Percentiles rank a stretch among this genome's conserved stretches.
Evolutionary conservation across 1,140 invertebrate species (phyloP).

Genomic region (Zaprionus lachaisei): DNA sequence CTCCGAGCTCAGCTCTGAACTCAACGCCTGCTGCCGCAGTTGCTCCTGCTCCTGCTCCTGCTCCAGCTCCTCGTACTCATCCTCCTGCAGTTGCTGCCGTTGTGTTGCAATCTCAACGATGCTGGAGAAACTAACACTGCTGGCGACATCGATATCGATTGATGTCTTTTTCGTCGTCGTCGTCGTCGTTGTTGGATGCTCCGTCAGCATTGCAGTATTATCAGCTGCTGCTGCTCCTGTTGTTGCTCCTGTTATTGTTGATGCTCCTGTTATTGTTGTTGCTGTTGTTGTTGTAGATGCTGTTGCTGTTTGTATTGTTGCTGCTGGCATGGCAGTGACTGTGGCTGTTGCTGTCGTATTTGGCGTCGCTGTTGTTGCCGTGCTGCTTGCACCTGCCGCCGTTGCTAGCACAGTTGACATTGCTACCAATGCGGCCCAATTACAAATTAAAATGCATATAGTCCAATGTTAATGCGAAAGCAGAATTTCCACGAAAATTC

Average conservation of each 20-base stretch:
- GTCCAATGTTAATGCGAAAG: conserved; percentile 64
- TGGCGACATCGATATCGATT: background rate
- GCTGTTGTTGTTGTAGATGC: background rate
- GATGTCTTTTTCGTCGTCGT: background rate
- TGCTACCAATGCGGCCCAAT: conserved; percentile 64
- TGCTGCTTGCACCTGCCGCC: conserved; percentile 48
- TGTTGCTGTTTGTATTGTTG: conserved; percentile 5
- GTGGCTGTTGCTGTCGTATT: conserved; percentile 26
- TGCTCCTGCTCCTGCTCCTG: conserved; percentile 9
- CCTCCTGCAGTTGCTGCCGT: background rate
- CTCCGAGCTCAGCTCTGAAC: conserved; percentile 1
- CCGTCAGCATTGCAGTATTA: background rate
- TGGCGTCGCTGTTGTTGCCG: conserved; percentile 40
- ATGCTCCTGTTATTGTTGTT: background rate
- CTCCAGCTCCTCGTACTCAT: background rate
- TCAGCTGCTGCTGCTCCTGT: background rate
- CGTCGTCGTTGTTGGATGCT: background rate
- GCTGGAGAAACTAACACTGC: background rate
- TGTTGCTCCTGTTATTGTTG: background rate
- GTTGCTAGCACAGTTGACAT: conserved; percentile 73
- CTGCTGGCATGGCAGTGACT: conserved; percentile 23
- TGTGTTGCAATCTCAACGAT: background rate
- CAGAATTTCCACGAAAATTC: conserved; percentile 45
- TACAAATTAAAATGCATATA: conserved; percentile 71
- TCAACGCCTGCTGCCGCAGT: conserved; percentile 10